A percentile compares a stretch with the other conserved stretches of the same genome.
These are phyloP conservation scores for Platyscapa corneri DNA, from an alignment of 1,140 invertebrate species.

Conservation along the genomic window DNA sequence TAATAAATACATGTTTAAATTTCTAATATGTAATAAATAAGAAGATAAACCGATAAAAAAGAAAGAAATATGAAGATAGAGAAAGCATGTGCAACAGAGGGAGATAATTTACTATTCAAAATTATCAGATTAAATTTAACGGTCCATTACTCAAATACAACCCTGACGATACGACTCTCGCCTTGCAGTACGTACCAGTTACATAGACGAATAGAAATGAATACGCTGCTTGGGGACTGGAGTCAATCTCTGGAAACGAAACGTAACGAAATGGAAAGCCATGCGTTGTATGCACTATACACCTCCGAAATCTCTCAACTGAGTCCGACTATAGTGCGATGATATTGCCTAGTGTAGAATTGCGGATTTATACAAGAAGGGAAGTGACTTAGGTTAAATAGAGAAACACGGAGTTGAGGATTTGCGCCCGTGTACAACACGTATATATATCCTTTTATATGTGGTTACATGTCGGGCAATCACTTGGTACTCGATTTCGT, in stretches of 20 bases:
- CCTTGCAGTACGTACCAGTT: neutral
- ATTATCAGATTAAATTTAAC: slow-evolving; percentile 34
- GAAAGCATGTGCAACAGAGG: too few species aligned
- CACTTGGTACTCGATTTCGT: neutral
- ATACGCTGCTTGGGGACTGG: neutral
- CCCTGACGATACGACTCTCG: neutral
- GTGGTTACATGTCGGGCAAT: slow-evolving; percentile 7
- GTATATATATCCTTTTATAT: neutral
- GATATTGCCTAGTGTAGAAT: neutral
- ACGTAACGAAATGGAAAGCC: slow-evolving; percentile 36
- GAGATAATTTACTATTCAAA: neutral
- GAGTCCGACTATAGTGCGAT: neutral
- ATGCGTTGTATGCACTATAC: neutral
- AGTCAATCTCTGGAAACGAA: neutral
- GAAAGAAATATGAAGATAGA: too few species aligned
- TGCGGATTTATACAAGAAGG: slow-evolving; percentile 18
- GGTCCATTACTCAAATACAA: slow-evolving; percentile 1
- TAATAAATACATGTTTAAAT: too few species aligned
- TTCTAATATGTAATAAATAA: too few species aligned
- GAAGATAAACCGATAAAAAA: neutral
- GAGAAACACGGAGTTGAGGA: slow-evolving; percentile 13
- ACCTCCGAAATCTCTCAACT: neutral
- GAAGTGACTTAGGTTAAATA: slow-evolving; percentile 21
- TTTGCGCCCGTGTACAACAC: slow-evolving; percentile 13
- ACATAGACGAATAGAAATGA: slow-evolving; percentile 10